Evolutionary conservation across 2,113 vertebrate species (phyloP), one percentile per base, ranked within the genome.

Genomic region (Morone chrysops): DNA sequence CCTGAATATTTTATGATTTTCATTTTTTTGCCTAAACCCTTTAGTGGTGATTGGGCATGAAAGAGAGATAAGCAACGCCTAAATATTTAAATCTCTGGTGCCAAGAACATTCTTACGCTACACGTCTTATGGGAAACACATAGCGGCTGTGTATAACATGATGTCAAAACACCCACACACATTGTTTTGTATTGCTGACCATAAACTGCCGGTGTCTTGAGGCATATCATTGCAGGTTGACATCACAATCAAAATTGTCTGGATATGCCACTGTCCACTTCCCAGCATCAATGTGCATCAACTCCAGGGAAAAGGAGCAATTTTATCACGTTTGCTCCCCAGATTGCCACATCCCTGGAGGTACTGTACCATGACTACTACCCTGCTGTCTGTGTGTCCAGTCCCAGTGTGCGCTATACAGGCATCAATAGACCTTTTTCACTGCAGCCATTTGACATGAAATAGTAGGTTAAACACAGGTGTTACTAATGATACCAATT

Each of bases 1-100:
- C 2, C 4, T 47, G 47, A 76, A 69, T 72, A 67, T 72, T 77
- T 69, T 14, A 65, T 53, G 36, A 75, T 7, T 31, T 8, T 2
- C 0, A 5, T 54, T 43, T 41, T 20, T 31, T 66, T 63, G 56
- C 25, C 8, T 40, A 14, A 85, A 60, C 1, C 17, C 36, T 68
- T 62, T 12, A 5, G 16, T 73, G 9, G 2, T 60, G 65, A 59
- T 40, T 78, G 36, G n/a, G 10, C 13, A 56, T 51, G 48, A 57
- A 62, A 77, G 22, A 47, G 8, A 51, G 1, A 67, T 25, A 14
- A 57, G 41, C 41, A 82, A 41, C 2, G 25, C 45, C 36, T 53
- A 56, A 41, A 62, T 56, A 73, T 31, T 61, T 63, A n/a, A 18
- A 43, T 36, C 8, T 31, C 9, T 41, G 41, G 16, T 41, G 43